These are phyloP conservation scores for Saimiri boliviensis DNA, from an alignment of 2,113 vertebrate species.

Conservation along the genomic window DNA sequence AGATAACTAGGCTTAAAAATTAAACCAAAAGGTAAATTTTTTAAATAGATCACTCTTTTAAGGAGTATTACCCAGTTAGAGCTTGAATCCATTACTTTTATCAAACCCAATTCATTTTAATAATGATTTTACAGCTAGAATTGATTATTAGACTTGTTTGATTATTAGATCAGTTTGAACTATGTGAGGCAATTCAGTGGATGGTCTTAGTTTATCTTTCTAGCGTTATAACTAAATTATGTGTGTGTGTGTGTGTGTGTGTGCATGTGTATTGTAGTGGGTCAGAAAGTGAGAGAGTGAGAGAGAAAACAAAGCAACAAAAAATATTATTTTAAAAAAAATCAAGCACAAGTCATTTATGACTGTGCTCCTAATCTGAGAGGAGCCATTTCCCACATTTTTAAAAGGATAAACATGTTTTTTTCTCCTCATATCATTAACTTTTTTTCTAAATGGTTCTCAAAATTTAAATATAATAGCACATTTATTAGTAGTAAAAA, in stretches of 20 bases:
- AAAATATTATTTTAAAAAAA: not conserved
- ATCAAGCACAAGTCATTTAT: not conserved
- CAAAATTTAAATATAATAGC: not conserved
- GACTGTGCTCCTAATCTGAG: not conserved
- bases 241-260: not conserved
- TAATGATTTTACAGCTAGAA: not conserved
- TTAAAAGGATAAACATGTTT: not conserved
- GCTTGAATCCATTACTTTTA: not conserved
- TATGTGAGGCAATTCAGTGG: not conserved
- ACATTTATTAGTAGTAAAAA: not conserved
- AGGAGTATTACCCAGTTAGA: not conserved
- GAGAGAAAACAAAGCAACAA: not conserved
- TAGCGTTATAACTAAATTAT: not conserved
- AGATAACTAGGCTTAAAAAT: not conserved
- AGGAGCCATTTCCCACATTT: not conserved
- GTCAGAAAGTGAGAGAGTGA: not conserved
- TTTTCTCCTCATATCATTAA: not conserved
- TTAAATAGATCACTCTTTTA: not conserved
- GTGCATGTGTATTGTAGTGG: not conserved
- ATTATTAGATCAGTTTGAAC: not conserved
- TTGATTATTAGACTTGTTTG: not conserved
- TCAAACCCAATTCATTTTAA: not conserved
- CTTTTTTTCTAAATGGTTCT: constrained; percentile 15
- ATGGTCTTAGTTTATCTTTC: not conserved
- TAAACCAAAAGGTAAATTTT: not conserved